Percentiles rank a stretch among this genome's conserved stretches.
phyloP scores from a whole-genome alignment of 2,797 vertebrate genomes.

The Sebastes melanostomus region DNA sequence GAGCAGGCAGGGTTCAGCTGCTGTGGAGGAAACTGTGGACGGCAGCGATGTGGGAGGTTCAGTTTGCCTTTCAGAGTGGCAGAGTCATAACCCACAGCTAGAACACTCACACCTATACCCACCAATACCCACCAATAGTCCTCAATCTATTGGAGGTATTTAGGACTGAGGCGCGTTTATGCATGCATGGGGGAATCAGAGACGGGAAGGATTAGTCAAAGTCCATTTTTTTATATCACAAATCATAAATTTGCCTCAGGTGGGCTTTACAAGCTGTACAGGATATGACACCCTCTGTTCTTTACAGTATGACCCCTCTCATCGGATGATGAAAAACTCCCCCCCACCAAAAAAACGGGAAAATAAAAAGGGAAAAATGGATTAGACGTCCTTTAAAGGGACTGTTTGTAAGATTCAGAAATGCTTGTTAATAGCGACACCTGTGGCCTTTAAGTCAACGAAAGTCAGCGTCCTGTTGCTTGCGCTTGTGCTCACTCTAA shows the following conservation, averaged over 20 bases:
- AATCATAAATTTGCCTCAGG: no score
- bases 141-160: not conserved
- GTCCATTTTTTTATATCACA: no score
- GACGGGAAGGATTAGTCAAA: not conserved
- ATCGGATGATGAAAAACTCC: not conserved
- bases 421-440: no score
- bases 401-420: no score
- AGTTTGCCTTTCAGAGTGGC: conserved; percentile 19
- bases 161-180: not conserved
- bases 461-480: no score
- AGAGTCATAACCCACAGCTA: conserved; percentile 5
- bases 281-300: no score
- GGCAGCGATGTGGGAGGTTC: conserved; percentile 56
- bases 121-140: not conserved
- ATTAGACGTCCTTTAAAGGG: no score
- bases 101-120: not conserved
- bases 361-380: no score
- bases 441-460: no score
- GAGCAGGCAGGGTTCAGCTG: conserved; percentile 38
- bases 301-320: no score
- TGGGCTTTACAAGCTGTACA: no score
- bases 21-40: conserved; percentile 30
- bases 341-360: not conserved
- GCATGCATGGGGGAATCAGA: not conserved
- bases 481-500: no score